Evolutionary conservation across 2,888 invertebrate genomes (phyloP).

Genomic region (Timema podura): DNA sequence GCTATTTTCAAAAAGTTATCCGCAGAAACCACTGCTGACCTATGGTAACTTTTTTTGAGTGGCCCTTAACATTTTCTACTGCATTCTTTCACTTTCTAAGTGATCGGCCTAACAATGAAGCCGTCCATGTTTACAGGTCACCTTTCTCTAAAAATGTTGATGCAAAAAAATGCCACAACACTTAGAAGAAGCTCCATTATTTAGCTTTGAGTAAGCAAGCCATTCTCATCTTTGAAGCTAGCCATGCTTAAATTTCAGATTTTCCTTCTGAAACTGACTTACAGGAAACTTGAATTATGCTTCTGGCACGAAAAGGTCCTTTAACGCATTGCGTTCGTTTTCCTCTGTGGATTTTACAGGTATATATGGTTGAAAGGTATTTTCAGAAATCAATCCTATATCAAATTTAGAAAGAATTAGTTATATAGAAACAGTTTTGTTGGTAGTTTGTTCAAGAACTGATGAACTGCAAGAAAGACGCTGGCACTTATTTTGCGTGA

Average conservation of each 20-base stretch:
- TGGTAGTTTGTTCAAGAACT: too few species aligned
- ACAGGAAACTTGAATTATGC: neutral
- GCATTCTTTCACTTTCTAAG: neutral
- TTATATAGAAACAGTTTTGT: too few species aligned
- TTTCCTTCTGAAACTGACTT: neutral
- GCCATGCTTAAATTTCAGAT: neutral
- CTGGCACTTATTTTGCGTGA: too few species aligned
- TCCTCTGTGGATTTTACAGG: neutral
- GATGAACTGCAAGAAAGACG: too few species aligned
- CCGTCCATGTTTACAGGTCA: neutral
- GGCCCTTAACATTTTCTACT: neutral
- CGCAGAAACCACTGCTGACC: neutral
- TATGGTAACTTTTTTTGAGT: neutral
- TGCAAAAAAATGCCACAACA: neutral
- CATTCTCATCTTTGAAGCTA: neutral
- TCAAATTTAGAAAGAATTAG: too few species aligned
- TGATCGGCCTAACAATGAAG: neutral
- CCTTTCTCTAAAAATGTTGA: neutral
- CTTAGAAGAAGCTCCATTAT: neutral
- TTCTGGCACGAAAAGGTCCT: neutral
- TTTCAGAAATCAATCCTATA: too few species aligned
- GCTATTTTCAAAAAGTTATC: neutral
- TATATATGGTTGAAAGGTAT: too few species aligned
- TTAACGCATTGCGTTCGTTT: neutral
- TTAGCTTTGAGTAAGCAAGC: neutral